Evolutionary conservation across 2,888 invertebrate species (phyloP).

Genomic region (Pterostichus niger): DNA sequence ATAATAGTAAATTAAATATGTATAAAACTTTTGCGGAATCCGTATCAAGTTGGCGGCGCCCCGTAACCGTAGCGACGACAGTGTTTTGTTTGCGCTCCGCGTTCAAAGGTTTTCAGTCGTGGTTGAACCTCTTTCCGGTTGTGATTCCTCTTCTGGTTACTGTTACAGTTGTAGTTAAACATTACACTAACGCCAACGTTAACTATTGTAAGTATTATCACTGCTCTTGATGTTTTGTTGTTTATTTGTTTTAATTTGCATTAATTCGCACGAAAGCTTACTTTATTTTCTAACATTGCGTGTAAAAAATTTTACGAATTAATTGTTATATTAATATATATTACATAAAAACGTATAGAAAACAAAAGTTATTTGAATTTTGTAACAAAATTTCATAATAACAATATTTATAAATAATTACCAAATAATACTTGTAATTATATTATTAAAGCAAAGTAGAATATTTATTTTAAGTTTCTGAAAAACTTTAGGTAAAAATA

Average conservation of each 20-base stretch:
- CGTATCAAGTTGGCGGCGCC: constrained; percentile 11
- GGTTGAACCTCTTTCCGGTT: constrained; percentile 39
- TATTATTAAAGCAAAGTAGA: not conserved
- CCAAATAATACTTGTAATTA: not conserved
- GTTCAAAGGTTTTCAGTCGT: constrained; percentile 45
- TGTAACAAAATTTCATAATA: not conserved
- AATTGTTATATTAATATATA: not conserved
- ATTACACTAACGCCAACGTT: not conserved
- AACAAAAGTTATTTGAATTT: not conserved
- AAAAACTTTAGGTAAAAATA: too few species aligned
- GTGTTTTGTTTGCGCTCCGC: constrained; percentile 41
- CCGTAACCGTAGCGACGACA: constrained; percentile 29
- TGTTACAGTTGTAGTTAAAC: not conserved
- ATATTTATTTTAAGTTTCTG: too few species aligned
- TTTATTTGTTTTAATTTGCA: constrained; percentile 48
- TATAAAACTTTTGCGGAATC: constrained; percentile 29
- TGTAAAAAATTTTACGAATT: not conserved
- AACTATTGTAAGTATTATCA: not conserved
- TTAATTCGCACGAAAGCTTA: constrained; percentile 31
- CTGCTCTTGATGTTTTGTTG: not conserved
- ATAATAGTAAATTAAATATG: not conserved
- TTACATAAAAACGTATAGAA: not conserved
- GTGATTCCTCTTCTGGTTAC: not conserved
- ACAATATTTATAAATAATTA: not conserved
- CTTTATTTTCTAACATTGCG: not conserved